Conservation (phyloP, 2,888 invertebrate species). For the Pemphredon lugubris region DNA sequence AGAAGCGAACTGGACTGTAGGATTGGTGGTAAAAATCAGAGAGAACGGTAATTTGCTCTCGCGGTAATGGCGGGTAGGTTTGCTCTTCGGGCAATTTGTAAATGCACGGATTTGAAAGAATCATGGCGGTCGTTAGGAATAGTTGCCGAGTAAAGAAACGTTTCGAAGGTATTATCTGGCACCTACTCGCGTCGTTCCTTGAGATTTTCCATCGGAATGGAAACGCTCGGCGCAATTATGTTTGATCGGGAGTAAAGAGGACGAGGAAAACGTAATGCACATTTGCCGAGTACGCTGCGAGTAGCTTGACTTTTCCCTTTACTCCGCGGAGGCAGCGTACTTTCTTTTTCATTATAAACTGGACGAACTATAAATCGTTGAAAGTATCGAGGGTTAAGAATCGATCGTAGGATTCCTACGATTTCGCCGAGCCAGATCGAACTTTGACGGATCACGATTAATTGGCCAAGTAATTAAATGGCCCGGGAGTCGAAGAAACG, state of each 20-base stretch:
- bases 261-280: neutral
- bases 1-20: conserved; percentile 21
- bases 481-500: conserved; percentile 23
- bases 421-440: too few species aligned
- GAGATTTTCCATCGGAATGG: neutral
- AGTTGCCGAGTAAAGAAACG: conserved; percentile 19
- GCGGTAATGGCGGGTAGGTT: conserved; percentile 26
- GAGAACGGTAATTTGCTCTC: conserved; percentile 34
- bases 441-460: conserved; percentile 40
- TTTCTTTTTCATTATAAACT: too few species aligned
- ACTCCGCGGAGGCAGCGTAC: too few species aligned
- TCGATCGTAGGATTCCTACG: too few species aligned
- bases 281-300: neutral
- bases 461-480: conserved; percentile 49
- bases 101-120: conserved; percentile 13
- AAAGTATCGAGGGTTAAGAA: too few species aligned
- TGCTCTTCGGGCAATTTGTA: conserved; percentile 39
- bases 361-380: too few species aligned
- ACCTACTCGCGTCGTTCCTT: neutral
- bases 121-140: conserved; percentile 32
- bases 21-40: conserved; percentile 4
- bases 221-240: neutral
- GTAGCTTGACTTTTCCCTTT: too few species aligned
- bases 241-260: neutral
- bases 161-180: conserved; percentile 20